Base-by-base conservation (phyloP, 1,140 invertebrate genomes). In the Trichonephila inaurata region DNA sequence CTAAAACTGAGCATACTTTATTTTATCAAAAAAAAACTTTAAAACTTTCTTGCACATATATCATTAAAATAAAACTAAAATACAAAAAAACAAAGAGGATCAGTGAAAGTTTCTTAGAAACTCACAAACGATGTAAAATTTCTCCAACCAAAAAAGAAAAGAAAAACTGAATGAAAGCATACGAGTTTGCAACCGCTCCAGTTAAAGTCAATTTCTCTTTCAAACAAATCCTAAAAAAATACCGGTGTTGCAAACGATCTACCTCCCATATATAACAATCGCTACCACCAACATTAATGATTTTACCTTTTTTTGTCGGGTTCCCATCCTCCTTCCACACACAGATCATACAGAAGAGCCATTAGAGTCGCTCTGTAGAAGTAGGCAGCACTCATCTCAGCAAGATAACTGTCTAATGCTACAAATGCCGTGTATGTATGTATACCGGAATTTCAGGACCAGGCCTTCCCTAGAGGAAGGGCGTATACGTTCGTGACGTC, bases 401-500 rank as follows among this genome's bases (percentile, higher is more conserved):
- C 28, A 60, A 62, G 85, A 87, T 87, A 72, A 51, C 64, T 64
- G 40, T 77, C 33, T 77, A 77, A 77, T 40, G 72, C 40, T 40
- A 44, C 58, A 44, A 51, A 44, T 69, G 40, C 19, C 28, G 19
- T 66, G 64, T 92, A 60, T 86, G 91, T 60, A 81, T 91, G 83
- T 77, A 86, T 77, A 87, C 82, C 83, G 91, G 91, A 92, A 92
- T 92, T 92, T 92, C 91, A 61, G 83, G 82, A 33, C 82, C 66
- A 24, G 82, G 58, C 83, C 51, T 72, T 87, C 91, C 91, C 91
- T 87, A 60, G 91, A 92, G 91, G 91, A 92, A 92, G 91, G 91
- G 91, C 91, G 91, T 86, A 61, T 61, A 28, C 91, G 8, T 19
- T 83, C 66, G 89, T 92, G 91, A 92, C 91, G 91, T 92, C 82